phyloP scores from a whole-genome alignment of 2,113 vertebrate species.

The Pterophyllum scalare region DNA sequence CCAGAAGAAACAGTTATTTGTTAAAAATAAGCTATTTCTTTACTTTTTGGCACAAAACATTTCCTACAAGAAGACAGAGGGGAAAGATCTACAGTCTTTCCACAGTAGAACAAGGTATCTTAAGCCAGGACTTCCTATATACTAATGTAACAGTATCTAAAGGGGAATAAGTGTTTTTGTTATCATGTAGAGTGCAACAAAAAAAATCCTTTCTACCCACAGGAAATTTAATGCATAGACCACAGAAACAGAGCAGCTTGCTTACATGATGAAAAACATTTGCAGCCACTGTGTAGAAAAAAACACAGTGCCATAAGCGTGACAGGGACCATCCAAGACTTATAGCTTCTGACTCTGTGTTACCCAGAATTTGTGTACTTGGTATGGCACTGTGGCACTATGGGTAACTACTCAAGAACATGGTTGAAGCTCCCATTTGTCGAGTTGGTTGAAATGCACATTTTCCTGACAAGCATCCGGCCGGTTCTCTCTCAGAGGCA shows the following conservation, averaged over 20 bases:
- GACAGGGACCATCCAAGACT: background rate
- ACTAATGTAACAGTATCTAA: conserved; percentile 41
- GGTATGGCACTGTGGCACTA: background rate
- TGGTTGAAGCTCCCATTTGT: conserved; percentile 13
- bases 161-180: conserved; percentile 15
- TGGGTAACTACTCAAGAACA: conserved; percentile 11
- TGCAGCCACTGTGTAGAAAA: background rate
- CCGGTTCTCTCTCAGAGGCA: background rate
- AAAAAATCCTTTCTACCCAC: background rate
- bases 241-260: background rate
- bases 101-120: conserved; percentile 36
- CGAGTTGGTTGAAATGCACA: background rate
- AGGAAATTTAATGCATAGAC: conserved; percentile 2
- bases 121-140: conserved; percentile 38
- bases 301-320: background rate
- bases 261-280: conserved; percentile 13
- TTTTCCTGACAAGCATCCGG: background rate
- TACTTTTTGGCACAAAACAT: conserved; percentile 44
- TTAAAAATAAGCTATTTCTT: conserved; percentile 27
- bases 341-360: conserved; percentile 5
- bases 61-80: conserved; percentile 10
- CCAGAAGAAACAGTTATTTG: conserved; percentile 21
- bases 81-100: conserved; percentile 36
- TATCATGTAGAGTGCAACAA: conserved; percentile 9
- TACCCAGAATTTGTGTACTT: background rate